phyloP scores from a whole-genome alignment of 2,888 invertebrate genomes.

The Coelogynopora nodosa region DNA sequence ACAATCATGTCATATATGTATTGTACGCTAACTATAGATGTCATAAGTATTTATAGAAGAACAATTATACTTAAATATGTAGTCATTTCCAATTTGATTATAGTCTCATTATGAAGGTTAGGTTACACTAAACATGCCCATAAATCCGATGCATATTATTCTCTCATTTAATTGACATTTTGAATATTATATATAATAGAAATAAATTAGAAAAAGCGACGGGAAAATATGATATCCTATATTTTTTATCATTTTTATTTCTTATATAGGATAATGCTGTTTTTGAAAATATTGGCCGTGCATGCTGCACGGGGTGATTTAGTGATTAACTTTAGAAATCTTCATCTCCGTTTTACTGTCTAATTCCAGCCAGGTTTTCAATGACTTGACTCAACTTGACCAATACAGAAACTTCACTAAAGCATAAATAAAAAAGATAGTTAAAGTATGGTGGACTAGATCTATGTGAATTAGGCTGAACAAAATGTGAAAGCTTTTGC shows the following conservation, averaged over 20 bases:
- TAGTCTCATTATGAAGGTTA: too few relatives aligned
- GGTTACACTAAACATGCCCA: too few relatives aligned
- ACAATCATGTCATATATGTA: neutral
- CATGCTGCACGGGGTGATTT: neutral
- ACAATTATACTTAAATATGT: neutral
- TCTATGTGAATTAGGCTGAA: neutral
- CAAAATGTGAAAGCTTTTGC: neutral
- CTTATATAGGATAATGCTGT: neutral
- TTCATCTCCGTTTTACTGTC: neutral
- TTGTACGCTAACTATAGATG: neutral
- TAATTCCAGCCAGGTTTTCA: neutral
- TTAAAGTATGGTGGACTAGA: neutral
- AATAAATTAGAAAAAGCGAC: neutral
- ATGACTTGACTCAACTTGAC: neutral
- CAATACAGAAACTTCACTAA: neutral
- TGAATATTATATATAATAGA: neutral
- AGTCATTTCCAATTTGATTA: neutral
- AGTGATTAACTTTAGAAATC: neutral
- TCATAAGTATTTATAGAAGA: neutral
- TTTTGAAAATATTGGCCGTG: neutral
- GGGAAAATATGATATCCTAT: neutral
- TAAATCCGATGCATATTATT: too few relatives aligned
- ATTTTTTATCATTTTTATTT: neutral
- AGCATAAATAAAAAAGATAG: neutral
- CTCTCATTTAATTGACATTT: neutral